Conservation (phyloP, 2,888 invertebrate species). For the Pachymerium ferrugineum region DNA sequence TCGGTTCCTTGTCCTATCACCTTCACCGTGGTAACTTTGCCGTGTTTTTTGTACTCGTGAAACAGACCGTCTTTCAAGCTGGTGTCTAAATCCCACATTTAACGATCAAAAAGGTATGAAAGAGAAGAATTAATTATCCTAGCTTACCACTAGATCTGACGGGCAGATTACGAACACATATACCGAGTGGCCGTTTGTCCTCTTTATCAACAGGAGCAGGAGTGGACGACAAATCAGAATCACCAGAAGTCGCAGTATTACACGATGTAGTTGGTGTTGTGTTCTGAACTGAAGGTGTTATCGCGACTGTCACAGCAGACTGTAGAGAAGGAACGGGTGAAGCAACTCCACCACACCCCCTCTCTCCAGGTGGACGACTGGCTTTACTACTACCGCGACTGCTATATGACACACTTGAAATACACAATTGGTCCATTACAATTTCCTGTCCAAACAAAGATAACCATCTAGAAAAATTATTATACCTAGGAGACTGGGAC, state of each 20-base stretch:
- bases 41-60: conserved; percentile 98
- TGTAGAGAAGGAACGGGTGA: conserved; percentile 39
- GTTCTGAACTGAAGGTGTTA: conserved; percentile 29
- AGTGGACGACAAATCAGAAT: background rate
- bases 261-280: conserved; percentile 40
- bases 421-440: background rate
- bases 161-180: conserved; percentile 85
- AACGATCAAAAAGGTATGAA: background rate
- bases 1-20: conserved; percentile 87
- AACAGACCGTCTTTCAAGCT: conserved; percentile 95
- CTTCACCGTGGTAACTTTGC: conserved; percentile 92
- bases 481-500: conserved; percentile 39
- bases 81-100: conserved; percentile 60
- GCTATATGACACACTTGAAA: conserved; percentile 37
- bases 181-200: conserved; percentile 74
- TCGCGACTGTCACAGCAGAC: conserved; percentile 41
- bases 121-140: background rate
- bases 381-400: conserved; percentile 40
- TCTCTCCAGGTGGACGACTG: conserved; percentile 37
- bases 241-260: background rate
- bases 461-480: background rate
- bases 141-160: conserved; percentile 62
- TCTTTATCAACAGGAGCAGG: conserved; percentile 53
- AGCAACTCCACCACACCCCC: conserved; percentile 37
- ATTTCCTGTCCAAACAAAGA: background rate